Conservation (phyloP, 2,797 vertebrate genomes). For the Rhabdomys pumilio region DNA sequence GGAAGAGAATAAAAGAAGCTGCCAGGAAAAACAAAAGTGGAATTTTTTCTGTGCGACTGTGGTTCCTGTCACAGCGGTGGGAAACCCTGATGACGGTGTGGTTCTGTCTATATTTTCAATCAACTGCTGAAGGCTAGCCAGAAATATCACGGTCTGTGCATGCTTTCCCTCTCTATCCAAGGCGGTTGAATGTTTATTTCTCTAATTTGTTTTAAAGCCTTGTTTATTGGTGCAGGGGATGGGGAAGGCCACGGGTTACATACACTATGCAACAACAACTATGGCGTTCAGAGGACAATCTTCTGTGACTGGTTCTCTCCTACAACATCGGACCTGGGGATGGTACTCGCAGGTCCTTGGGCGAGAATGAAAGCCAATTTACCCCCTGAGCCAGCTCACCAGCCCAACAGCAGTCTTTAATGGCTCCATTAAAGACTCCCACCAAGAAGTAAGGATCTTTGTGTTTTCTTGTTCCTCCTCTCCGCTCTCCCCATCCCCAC, state of each 20-base stretch:
- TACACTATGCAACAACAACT: background rate
- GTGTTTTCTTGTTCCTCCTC: background rate
- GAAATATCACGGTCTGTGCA: accelerated
- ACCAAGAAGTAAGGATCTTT: background rate
- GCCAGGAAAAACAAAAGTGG: background rate
- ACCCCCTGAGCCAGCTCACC: background rate
- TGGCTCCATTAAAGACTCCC: no score
- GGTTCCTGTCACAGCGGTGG: background rate
- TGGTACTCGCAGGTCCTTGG: background rate
- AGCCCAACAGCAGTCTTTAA: background rate
- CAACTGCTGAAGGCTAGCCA: background rate
- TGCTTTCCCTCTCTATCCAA: background rate
- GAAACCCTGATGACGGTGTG: background rate
- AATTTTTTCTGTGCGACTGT: background rate
- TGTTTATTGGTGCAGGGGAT: background rate
- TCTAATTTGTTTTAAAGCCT: background rate
- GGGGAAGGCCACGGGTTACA: background rate
- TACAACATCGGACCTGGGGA: background rate
- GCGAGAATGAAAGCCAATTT: no score
- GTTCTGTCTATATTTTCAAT: background rate
- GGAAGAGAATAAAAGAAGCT: background rate
- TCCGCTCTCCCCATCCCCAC: background rate
- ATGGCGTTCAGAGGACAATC: background rate
- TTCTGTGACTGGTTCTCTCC: background rate
- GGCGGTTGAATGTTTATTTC: background rate